Conservation (phyloP, 1,140 invertebrate species). For the Coenobita brevimanus region DNA sequence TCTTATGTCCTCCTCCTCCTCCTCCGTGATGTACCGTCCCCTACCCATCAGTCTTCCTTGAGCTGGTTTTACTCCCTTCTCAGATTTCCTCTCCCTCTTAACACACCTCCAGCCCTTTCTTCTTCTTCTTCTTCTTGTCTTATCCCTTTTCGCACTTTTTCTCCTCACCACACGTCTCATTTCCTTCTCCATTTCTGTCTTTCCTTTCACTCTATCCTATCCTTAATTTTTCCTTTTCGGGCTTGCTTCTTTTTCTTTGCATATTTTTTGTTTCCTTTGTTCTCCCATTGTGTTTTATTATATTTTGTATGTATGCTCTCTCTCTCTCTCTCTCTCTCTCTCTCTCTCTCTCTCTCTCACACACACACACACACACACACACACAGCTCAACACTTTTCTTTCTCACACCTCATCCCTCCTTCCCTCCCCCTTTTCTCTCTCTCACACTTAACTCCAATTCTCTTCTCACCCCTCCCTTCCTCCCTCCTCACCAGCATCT, state of each 20-base stretch:
- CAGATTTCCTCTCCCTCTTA: not conserved
- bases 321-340: slow-evolving; percentile 6
- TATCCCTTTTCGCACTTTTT: not conserved
- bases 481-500: not conserved
- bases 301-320: not conserved
- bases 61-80: too few species aligned
- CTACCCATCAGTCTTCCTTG: too few species aligned
- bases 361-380: not conserved
- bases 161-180: not conserved
- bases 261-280: too few species aligned
- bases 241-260: too few species aligned
- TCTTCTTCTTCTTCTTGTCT: not conserved
- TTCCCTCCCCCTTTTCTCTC: not conserved
- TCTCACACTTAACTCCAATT: not conserved
- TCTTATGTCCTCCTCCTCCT: too few species aligned
- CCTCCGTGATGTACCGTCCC: too few species aligned
- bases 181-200: not conserved
- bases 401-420: not conserved
- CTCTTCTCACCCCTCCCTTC: not conserved
- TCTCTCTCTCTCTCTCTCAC: slow-evolving; percentile 4
- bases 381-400: too few species aligned
- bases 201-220: not conserved
- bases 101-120: not conserved
- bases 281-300: not conserved
- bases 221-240: too few species aligned